Conservation (phyloP, 2,888 invertebrate species). For the Hesperia comma region DNA sequence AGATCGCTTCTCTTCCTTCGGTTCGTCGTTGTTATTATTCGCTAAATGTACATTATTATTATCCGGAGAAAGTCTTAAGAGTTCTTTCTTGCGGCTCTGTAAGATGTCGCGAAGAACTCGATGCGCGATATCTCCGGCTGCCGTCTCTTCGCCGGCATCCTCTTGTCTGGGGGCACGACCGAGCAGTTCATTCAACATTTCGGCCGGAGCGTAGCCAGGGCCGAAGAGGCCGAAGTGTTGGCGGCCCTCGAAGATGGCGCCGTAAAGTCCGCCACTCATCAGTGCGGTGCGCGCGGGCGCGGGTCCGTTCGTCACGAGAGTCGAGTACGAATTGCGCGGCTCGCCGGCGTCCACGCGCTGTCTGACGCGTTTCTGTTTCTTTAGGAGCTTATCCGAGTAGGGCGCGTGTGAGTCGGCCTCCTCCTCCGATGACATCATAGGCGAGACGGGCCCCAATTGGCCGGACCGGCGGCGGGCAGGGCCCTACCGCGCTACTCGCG, state of each 20-base stretch:
- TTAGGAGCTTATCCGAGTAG: slow-evolving; percentile 96
- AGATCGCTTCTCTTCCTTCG: slow-evolving; percentile 80
- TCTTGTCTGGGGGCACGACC: slow-evolving; percentile 91
- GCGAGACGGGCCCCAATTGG: slow-evolving; percentile 92
- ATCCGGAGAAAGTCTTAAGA: slow-evolving; percentile 86
- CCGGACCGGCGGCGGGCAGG: slow-evolving; percentile 86
- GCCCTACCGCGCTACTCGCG: slow-evolving; percentile 80
- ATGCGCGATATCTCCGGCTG: slow-evolving; percentile 86
- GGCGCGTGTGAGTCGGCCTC: slow-evolving; percentile 96
- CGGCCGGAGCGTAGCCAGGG: slow-evolving; percentile 93
- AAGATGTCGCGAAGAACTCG: slow-evolving; percentile 95
- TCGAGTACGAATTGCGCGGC: slow-evolving; percentile 95
- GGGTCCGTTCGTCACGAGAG: slow-evolving; percentile 82
- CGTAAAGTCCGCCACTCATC: slow-evolving; percentile 94
- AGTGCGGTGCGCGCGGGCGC: slow-evolving; percentile 88
- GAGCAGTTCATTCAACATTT: slow-evolving; percentile 95
- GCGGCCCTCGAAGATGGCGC: slow-evolving; percentile 92
- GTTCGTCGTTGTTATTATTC: slow-evolving; percentile 83
- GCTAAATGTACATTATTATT: slow-evolving; percentile 83
- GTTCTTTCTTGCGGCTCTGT: slow-evolving; percentile 93
- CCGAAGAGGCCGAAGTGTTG: slow-evolving; percentile 92
- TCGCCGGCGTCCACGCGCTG: slow-evolving; percentile 98
- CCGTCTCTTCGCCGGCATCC: slow-evolving; percentile 82
- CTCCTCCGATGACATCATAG: slow-evolving; percentile 98
- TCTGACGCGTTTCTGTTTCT: slow-evolving; percentile 96